Percentiles rank a stretch among this genome's conserved stretches.
These are phyloP conservation scores for Gonioctena quinquepunctata DNA, from an alignment of 1,140 invertebrate species.

Conservation along the genomic window DNA sequence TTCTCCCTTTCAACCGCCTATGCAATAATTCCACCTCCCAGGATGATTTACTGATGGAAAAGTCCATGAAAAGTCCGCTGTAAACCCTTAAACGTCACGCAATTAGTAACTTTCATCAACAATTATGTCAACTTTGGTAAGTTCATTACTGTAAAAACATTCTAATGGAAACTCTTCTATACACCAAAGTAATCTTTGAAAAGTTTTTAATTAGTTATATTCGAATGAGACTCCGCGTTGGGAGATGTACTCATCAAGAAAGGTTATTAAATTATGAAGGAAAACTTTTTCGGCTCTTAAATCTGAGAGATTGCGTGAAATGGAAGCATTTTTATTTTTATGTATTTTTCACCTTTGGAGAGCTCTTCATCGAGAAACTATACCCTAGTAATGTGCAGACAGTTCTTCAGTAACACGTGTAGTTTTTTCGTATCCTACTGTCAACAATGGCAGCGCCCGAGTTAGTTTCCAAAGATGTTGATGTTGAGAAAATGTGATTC, in stretches of 20 bases:
- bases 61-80: too few species aligned
- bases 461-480: too few species aligned
- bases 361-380: too few species aligned
- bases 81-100: not conserved
- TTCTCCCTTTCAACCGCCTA: too few species aligned
- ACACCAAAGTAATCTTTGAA: not conserved
- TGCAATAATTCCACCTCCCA: too few species aligned
- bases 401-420: too few species aligned
- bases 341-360: conserved; percentile 35
- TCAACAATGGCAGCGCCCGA: too few species aligned
- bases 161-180: not conserved
- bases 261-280: not conserved
- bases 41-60: too few species aligned
- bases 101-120: not conserved
- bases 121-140: not conserved
- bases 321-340: conserved; percentile 51
- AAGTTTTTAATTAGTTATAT: not conserved
- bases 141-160: not conserved
- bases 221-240: not conserved
- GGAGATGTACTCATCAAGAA: not conserved
- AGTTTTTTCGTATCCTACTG: too few species aligned
- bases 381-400: too few species aligned
- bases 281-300: not conserved
- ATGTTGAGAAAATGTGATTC: too few species aligned
- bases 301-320: not conserved